Evolutionary conservation across 1,140 invertebrate genomes (phyloP), one percentile per base, ranked within the genome.

Genomic region (Drosophila erecta): DNA sequence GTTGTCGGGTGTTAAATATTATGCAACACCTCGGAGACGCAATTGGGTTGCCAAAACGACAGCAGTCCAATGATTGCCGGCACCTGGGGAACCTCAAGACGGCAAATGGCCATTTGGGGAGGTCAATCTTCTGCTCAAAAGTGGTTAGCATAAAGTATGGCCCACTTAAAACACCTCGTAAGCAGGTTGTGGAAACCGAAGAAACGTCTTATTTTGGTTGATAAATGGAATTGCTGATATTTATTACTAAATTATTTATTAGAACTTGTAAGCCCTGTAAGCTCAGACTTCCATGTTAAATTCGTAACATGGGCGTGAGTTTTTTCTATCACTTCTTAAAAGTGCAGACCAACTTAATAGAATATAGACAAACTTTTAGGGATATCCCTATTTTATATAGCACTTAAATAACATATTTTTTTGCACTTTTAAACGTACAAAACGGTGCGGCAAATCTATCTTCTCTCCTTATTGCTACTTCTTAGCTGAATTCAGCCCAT

Each of bases 1-100:
- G 37, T 54, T 27, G 30, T n/a, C 12, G 44, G 27, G 60, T 66
- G 59, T 66, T 66, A 66, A 66, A 66, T 65, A 51, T 66, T 66
- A 66, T 66, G 60, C 60, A 66, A 41, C 44, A 50, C 44, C 60
- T 66, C 14, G 24, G 44, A 44, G 44, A 41, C 33, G 17, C 56
- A 20, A 51, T 51, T 35, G n/a, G 30, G 27, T 17, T 50, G 14
- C 53, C 27, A 27, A 49, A 46, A 17, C 22, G 24, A 27, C 6
- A 15, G 3, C 27, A 43, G 27, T 30, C n/a, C 60, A 60, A 60
- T 64, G 55, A 60, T 44, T 60, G 40, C 35, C 30, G 30, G 24
- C n/a, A 33, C 30, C 55, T 22, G 33, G 38, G 50, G 33, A 53
- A 14, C 12, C 12, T n/a, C 17, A 5, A 22, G 10, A 7, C 14